phyloP scores from a whole-genome alignment of 2,888 invertebrate genomes.

The Torymus aiolomorphi region DNA sequence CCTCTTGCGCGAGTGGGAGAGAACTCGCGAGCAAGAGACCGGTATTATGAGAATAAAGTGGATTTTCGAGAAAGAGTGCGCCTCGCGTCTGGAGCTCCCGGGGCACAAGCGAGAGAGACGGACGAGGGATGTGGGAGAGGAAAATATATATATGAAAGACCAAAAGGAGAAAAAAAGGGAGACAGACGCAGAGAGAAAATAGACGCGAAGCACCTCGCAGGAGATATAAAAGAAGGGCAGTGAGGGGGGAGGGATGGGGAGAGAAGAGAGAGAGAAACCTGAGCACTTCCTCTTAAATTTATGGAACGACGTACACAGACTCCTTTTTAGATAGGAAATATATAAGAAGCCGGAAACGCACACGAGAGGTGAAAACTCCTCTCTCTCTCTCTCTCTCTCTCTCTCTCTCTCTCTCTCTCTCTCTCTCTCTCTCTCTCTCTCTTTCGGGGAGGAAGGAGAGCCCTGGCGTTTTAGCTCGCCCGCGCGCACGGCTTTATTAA shows the following conservation, averaged over 20 bases:
- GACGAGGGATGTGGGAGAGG: constrained; percentile 8
- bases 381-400: too few relatives aligned
- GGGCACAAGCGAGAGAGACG: not conserved
- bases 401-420: too few relatives aligned
- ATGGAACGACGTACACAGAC: constrained; percentile 56
- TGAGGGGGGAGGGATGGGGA: too few relatives aligned
- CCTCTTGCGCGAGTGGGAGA: too few relatives aligned
- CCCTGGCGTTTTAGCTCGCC: too few relatives aligned
- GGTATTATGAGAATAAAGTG: constrained; percentile 50
- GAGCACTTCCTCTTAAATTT: constrained; percentile 56
- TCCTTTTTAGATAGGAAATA: constrained; percentile 52
- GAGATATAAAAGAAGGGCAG: constrained; percentile 50
- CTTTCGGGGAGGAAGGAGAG: not conserved
- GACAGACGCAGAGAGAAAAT: constrained; percentile 20
- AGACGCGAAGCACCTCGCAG: constrained; percentile 47
- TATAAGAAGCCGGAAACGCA: constrained; percentile 40
- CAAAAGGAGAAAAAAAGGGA: constrained; percentile 24
- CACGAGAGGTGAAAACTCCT: constrained; percentile 36
- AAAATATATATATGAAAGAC: constrained; percentile 41
- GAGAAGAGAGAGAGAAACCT: constrained; percentile 37
- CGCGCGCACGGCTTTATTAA: constrained; percentile 33
- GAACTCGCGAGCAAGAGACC: not conserved
- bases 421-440: too few relatives aligned
- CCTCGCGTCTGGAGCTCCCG: too few relatives aligned
- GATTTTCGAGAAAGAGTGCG: constrained; percentile 25